Base-by-base conservation (phyloP, 2,797 vertebrate species). In the Artibeus jamaicensis region DNA sequence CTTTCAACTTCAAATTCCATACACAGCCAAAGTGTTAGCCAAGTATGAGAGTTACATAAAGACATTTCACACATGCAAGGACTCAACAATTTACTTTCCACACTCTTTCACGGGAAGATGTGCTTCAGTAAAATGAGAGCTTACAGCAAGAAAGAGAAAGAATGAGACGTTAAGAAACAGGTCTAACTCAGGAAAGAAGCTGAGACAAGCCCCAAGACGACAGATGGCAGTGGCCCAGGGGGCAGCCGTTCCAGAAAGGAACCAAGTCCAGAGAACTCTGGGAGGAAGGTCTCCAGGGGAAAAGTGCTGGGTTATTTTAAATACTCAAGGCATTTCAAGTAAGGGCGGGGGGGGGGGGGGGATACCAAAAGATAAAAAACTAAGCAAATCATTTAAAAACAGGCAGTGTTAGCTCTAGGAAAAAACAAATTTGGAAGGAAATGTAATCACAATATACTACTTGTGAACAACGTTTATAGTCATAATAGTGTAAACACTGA, bases 1-100 rank as follows among this genome's bases (percentile, higher is more conserved):
- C 65, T 89, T 91, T 39, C 55, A 68, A 65, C 71, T 26, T 86
- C 84, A 95, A 82, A 87, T 88, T 94, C 62, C 59, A 95, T 3
- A 74, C 1, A 53, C 18, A 76, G 82, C 39, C 77, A 57, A 95
- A 90, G 68, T 24, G 79, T 15, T 71, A 81, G 87, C 73, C 88
- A 86, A 53, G 39, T 57, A 87, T 93, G 88, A 53, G 37, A 92
- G 73, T 71, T 86, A 89, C 21, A 90, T 29, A 26, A 74, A 48
- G 74, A 70, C n/a, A 89, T 82, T 76, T 94, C 79, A 89, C 37
- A 59, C 12, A 81, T 4, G 19, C 55, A 94, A 90, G 71, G n/a
- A 48, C 26, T 86, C 73, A 59, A 87, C 62, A 68, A 42, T 93
- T 91, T 91, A 71, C 74, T 78, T 78, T 89, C 21, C 68, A 77